A percentile compares a stretch with the other conserved stretches of the same genome.
Evolutionary conservation across 2,113 vertebrate species (phyloP).

Genomic region (Eleginops maclovinus): DNA sequence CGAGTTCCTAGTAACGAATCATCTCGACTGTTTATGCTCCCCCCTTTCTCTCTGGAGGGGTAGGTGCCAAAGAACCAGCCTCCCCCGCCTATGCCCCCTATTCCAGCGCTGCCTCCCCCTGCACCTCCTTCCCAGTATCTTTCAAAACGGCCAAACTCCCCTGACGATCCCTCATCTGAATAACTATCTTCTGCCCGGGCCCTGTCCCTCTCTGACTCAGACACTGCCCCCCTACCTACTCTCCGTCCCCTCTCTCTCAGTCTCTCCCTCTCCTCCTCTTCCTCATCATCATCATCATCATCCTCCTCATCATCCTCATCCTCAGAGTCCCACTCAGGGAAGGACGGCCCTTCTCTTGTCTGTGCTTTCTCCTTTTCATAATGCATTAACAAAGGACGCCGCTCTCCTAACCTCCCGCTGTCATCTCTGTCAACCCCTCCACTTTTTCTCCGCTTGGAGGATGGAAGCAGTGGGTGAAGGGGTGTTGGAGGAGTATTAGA

Average conservation of each 20-base stretch:
- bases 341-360: conserved; percentile 83
- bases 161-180: conserved; percentile 84
- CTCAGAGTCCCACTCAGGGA: conserved; percentile 86
- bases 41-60: conserved; percentile 88
- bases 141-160: conserved; percentile 87
- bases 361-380: conserved; percentile 83
- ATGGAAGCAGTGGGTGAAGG: conserved; percentile 80
- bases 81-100: conserved; percentile 84
- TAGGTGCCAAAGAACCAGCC: conserved; percentile 92
- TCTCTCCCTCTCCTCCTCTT: conserved; percentile 67
- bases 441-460: conserved; percentile 80
- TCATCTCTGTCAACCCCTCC: conserved; percentile 77
- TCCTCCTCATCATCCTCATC: conserved; percentile 78
- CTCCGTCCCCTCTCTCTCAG: conserved; percentile 72
- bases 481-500: conserved; percentile 78
- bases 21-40: conserved; percentile 85
- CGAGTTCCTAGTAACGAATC: conserved; percentile 82
- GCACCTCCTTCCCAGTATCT: conserved; percentile 90
- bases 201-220: conserved; percentile 85
- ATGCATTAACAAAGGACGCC: conserved; percentile 83
- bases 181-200: conserved; percentile 82
- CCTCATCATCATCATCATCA: conserved; percentile 73
- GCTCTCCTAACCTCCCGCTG: conserved; percentile 77
- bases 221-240: conserved; percentile 78
- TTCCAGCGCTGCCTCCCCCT: conserved; percentile 78